Conservation (phyloP, 2,113 vertebrate species). For the Gnathonemus echidnorhynchus region DNA sequence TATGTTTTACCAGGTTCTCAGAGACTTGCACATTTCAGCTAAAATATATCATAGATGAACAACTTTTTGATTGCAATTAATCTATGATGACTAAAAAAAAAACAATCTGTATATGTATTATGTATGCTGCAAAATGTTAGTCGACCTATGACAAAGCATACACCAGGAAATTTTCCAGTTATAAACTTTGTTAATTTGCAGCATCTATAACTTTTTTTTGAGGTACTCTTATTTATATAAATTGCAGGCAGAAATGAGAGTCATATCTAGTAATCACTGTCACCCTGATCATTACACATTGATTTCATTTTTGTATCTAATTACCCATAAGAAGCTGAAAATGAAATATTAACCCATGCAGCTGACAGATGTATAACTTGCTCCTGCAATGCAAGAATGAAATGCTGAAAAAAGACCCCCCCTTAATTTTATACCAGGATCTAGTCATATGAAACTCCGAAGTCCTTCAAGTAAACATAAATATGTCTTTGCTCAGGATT, state of each 20-base stretch:
- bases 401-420: background rate
- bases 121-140: background rate
- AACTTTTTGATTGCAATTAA: background rate
- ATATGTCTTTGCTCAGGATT: background rate
- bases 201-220: slow-evolving; percentile 6
- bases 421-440: slow-evolving; percentile 3
- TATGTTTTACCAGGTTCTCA: background rate
- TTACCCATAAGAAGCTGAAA: slow-evolving; percentile 23
- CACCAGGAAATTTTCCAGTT: background rate
- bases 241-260: slow-evolving; percentile 6
- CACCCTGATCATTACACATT: slow-evolving; percentile 21
- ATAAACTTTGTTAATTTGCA: slow-evolving; percentile 10
- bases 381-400: background rate
- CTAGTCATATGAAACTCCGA: background rate
- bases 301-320: slow-evolving; percentile 24
- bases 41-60: slow-evolving; percentile 1
- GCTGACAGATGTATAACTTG: slow-evolving; percentile 15
- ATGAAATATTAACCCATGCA: slow-evolving; percentile 20
- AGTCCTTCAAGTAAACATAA: background rate
- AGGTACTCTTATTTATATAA: slow-evolving; percentile 8
- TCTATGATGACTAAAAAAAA: background rate
- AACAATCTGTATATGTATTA: background rate
- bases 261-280: slow-evolving; percentile 19
- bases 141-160: background rate
- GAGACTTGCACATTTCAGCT: background rate